Percentiles rank a stretch among this genome's conserved stretches.
phyloP scores from a whole-genome alignment of 2,888 invertebrate genomes.

The Plebejus argus region DNA sequence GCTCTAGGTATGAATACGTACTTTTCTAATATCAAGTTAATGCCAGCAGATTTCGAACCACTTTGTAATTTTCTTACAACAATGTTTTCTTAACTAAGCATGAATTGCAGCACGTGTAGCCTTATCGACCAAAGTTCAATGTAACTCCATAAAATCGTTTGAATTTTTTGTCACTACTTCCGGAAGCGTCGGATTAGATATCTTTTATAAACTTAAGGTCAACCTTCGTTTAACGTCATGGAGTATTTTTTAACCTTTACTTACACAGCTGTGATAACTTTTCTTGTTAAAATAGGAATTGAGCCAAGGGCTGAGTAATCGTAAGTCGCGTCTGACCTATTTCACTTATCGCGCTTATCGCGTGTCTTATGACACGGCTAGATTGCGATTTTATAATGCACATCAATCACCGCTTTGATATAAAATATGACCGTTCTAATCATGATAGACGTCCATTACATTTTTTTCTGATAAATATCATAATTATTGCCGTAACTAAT shows the following conservation, averaged over 20 bases:
- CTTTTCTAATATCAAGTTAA: not conserved
- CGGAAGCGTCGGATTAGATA: not conserved
- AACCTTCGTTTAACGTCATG: slow-evolving; percentile 21
- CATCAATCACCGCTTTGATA: not conserved
- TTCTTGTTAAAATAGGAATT: not conserved
- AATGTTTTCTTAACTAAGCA: not conserved
- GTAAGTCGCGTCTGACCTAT: slow-evolving; percentile 20
- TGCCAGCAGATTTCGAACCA: not conserved
- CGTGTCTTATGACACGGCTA: not conserved
- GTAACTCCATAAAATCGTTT: not conserved
- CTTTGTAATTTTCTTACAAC: not conserved
- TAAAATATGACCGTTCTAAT: not conserved
- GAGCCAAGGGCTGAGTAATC: slow-evolving; percentile 10
- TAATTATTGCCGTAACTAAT: too few species aligned
- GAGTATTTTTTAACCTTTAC: slow-evolving; percentile 25
- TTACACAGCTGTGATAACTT: slow-evolving; percentile 16
- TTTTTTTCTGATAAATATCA: not conserved
- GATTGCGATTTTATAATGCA: not conserved
- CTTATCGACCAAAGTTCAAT: slow-evolving; percentile 6
- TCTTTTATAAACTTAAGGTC: slow-evolving; percentile 9
- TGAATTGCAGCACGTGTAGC: not conserved
- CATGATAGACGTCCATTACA: not conserved
- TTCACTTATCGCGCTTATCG: slow-evolving; percentile 20
- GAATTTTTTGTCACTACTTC: slow-evolving; percentile 6
- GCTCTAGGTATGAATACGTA: not conserved